These are phyloP conservation scores for Daubentonia madagascariensis DNA, from an alignment of 2,113 vertebrate species.

Conservation along the genomic window DNA sequence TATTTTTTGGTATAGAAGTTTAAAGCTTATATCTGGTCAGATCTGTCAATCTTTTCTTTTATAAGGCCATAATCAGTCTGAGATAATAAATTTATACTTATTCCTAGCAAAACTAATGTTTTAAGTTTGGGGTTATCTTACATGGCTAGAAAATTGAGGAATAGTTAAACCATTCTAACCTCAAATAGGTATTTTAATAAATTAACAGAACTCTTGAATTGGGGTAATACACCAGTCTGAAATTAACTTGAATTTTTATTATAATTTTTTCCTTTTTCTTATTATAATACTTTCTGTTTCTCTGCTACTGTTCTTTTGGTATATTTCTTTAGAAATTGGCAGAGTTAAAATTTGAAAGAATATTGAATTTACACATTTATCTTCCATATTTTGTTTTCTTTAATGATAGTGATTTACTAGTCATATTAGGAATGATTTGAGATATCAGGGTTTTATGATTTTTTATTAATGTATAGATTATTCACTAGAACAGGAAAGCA, in stretches of 20 bases:
- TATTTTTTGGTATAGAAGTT: neutral
- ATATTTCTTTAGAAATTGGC: neutral
- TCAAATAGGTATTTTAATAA: neutral
- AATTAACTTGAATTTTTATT: slow-evolving; percentile 16
- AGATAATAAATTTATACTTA: neutral
- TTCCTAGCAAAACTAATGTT: neutral
- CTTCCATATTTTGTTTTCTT: neutral
- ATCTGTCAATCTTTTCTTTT: neutral
- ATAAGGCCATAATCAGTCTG: neutral
- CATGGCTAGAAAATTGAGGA: slow-evolving; percentile 5
- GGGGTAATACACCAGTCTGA: neutral
- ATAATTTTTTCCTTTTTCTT: neutral
- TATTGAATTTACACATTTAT: slow-evolving; percentile 37
- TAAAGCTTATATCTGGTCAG: neutral
- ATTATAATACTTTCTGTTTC: neutral
- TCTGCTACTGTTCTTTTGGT: neutral
- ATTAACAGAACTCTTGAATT: neutral
- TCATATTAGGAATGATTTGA: neutral
- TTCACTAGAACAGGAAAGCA: neutral
- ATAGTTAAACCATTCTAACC: neutral
- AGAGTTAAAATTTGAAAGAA: slow-evolving; percentile 1
- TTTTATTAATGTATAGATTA: neutral
- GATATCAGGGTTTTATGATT: neutral
- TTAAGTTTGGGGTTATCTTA: slow-evolving; percentile 21
- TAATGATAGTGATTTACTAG: neutral